Evolutionary conservation across 1,140 invertebrate genomes (phyloP).

Genomic region (Tetragnatha versicolor): DNA sequence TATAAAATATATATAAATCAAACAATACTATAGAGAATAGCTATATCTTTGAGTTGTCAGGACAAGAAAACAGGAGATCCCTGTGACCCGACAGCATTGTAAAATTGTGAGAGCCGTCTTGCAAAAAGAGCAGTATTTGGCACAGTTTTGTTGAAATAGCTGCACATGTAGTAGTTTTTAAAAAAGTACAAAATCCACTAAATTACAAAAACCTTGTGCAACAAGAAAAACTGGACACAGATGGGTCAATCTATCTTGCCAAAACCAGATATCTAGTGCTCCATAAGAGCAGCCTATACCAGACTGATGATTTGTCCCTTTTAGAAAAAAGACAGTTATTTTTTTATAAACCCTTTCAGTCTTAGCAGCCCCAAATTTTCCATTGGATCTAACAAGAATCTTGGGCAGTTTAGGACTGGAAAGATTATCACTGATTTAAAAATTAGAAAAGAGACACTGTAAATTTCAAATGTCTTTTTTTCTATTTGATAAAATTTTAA

Average conservation of each 20-base stretch:
- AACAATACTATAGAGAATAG: neutral
- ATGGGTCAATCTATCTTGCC: constrained; percentile 22
- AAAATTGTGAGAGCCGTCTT: constrained; percentile 16
- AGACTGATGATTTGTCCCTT: too few relatives aligned
- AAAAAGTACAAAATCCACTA: constrained; percentile 43
- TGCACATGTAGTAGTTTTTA: constrained; percentile 48
- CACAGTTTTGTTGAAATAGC: constrained; percentile 32
- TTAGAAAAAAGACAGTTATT: neutral
- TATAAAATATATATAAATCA: constrained; percentile 28
- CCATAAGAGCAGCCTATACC: neutral
- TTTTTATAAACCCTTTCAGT: neutral
- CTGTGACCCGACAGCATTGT: constrained; percentile 15
- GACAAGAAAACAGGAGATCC: neutral
- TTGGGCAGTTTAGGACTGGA: too few relatives aligned
- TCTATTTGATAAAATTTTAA: too few relatives aligned
- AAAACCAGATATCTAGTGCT: neutral
- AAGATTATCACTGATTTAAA: too few relatives aligned
- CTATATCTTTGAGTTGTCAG: neutral
- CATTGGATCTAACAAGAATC: neutral
- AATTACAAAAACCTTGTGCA: constrained; percentile 20
- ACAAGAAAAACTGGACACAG: constrained; percentile 15
- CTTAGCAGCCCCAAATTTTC: neutral
- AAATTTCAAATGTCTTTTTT: too few relatives aligned
- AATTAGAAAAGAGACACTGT: too few relatives aligned
- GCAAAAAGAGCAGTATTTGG: constrained; percentile 44